phyloP scores from a whole-genome alignment of 1,140 invertebrate species.

The Amyelois transitella region DNA sequence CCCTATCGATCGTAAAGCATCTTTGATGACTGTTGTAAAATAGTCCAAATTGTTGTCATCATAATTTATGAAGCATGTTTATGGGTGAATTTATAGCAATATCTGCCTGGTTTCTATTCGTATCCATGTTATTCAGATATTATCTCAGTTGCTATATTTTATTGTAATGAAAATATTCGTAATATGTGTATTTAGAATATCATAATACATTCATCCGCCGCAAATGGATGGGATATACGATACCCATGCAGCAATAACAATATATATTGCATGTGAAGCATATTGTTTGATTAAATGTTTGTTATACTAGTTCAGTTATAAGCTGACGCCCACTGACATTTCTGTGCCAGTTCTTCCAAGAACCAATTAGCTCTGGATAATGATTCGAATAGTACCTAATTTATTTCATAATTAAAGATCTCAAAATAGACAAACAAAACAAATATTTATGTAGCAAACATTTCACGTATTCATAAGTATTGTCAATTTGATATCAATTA shows the following conservation, averaged over 20 bases:
- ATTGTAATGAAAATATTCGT: neutral
- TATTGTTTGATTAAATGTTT: neutral
- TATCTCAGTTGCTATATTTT: neutral
- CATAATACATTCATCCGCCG: neutral
- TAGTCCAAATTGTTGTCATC: conserved; percentile 67
- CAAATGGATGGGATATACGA: neutral
- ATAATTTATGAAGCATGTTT: conserved; percentile 73
- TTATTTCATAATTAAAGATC: too few relatives aligned
- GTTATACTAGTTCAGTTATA: neutral
- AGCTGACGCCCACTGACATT: neutral
- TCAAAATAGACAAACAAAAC: too few relatives aligned
- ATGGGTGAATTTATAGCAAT: conserved; percentile 62
- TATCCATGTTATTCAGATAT: neutral
- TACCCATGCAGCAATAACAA: neutral
- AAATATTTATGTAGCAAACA: too few relatives aligned
- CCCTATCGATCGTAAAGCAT: conserved; percentile 65
- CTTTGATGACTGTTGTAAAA: conserved; percentile 71
- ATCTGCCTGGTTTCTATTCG: conserved; percentile 20
- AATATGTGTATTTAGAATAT: neutral
- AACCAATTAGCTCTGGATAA: neutral
- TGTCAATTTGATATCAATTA: too few relatives aligned
- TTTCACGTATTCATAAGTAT: too few relatives aligned
- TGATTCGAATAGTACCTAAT: neutral
- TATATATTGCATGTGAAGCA: neutral
- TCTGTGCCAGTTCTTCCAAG: neutral